Percentiles rank a stretch among this genome's conserved stretches.
Evolutionary conservation across 2,888 invertebrate species (phyloP).

Genomic region (Apamea monoglypha): DNA sequence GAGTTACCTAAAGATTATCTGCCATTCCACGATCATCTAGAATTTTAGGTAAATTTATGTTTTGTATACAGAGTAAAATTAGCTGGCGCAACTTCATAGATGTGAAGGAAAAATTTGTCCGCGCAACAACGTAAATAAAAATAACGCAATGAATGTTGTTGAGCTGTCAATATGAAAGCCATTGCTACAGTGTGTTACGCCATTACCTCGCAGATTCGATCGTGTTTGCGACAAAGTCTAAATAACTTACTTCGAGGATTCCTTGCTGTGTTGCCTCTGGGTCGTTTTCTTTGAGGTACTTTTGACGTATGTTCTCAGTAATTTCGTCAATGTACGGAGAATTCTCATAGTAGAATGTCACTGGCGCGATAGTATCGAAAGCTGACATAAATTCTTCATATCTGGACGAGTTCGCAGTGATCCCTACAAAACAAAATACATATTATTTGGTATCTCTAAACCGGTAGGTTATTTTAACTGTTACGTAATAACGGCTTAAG

Average conservation of each 20-base stretch:
- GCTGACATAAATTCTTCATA: slow-evolving; percentile 89
- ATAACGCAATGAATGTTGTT: background rate
- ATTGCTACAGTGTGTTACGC: background rate
- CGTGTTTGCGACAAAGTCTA: background rate
- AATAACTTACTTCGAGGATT: slow-evolving; percentile 89
- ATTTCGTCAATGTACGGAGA: slow-evolving; percentile 86
- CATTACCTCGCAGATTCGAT: too few relatives aligned
- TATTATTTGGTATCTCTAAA: background rate
- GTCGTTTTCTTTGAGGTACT: slow-evolving; percentile 89
- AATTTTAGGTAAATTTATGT: background rate
- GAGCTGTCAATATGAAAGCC: background rate
- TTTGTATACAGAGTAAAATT: too few relatives aligned
- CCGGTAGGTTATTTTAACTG: background rate
- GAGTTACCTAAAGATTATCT: background rate
- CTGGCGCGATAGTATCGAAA: slow-evolving; percentile 90
- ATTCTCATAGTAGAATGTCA: slow-evolving; percentile 91
- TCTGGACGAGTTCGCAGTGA: slow-evolving; percentile 84
- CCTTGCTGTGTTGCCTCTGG: slow-evolving; percentile 85
- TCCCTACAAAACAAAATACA: slow-evolving; percentile 81
- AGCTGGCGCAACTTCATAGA: background rate
- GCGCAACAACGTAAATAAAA: too few relatives aligned
- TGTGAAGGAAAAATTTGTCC: background rate
- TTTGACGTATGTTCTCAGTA: slow-evolving; percentile 88
- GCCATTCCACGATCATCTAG: background rate
- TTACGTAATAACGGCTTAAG: background rate